These are phyloP conservation scores for Micrasema longulum DNA, from an alignment of 1,140 invertebrate species.

Conservation along the genomic window DNA sequence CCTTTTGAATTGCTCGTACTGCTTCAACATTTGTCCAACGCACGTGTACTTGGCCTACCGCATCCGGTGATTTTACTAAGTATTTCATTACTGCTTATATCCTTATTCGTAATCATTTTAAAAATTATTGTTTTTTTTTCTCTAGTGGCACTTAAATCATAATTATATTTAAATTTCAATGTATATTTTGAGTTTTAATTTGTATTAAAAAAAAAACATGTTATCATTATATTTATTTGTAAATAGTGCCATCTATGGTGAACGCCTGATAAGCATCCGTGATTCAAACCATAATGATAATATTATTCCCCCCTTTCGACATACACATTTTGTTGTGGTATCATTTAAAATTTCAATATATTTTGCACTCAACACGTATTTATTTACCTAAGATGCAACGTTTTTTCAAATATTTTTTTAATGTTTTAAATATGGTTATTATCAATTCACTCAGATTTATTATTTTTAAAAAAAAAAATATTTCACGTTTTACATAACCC, in stretches of 20 bases:
- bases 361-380: no score
- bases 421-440: no score
- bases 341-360: no score
- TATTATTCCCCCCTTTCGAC: neutral
- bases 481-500: no score
- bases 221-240: neutral
- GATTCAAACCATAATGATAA: neutral
- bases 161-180: neutral
- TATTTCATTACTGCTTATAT: slow-evolving; percentile 13
- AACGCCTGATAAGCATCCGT: neutral
- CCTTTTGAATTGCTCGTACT: neutral
- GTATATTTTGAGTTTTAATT: neutral
- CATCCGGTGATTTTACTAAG: slow-evolving; percentile 26
- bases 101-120: neutral
- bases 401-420: no score
- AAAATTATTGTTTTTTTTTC: neutral
- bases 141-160: slow-evolving; percentile 2
- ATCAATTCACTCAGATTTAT: no score
- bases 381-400: no score
- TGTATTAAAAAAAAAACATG: neutral
- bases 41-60: slow-evolving; percentile 23
- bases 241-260: slow-evolving; percentile 26
- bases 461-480: no score
- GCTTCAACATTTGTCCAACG: slow-evolving; percentile 1
- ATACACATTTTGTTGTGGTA: no score